These are phyloP conservation scores for Orientallactaga bullata DNA, from an alignment of 2,113 vertebrate genomes.

Conservation along the genomic window DNA sequence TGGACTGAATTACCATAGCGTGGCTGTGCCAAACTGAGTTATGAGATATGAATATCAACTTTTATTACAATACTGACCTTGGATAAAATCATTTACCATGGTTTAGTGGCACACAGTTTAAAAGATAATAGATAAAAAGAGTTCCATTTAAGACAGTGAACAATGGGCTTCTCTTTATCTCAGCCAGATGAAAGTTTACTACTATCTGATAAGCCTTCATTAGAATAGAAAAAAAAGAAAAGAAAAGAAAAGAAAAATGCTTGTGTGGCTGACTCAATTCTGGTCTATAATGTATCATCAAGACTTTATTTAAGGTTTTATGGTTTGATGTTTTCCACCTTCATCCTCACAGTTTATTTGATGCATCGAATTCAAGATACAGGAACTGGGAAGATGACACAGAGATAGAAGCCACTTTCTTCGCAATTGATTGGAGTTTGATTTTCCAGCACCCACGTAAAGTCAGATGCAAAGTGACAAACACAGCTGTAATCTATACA, in stretches of 20 bases:
- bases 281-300: background rate
- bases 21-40: constrained; percentile 61
- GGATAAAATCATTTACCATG: constrained; percentile 20
- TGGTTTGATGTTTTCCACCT: background rate
- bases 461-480: no score
- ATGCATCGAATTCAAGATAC: background rate
- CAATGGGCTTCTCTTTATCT: background rate
- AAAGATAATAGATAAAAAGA: background rate
- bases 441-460: no score
- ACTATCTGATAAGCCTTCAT: background rate
- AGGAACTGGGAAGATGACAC: background rate
- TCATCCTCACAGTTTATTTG: background rate
- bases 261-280: background rate
- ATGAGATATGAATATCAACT: background rate
- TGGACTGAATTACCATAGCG: background rate
- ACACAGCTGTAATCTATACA: no score
- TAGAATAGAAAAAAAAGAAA: background rate
- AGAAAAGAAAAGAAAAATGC: background rate
- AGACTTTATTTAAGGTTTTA: background rate
- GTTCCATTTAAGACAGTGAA: background rate
- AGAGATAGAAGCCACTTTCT: no score
- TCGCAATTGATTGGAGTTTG: no score
- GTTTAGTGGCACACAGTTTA: background rate
- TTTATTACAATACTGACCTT: constrained; percentile 44
- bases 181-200: background rate